Conservation (phyloP, 2,797 vertebrate species). For the Notolabrus celidotus region DNA sequence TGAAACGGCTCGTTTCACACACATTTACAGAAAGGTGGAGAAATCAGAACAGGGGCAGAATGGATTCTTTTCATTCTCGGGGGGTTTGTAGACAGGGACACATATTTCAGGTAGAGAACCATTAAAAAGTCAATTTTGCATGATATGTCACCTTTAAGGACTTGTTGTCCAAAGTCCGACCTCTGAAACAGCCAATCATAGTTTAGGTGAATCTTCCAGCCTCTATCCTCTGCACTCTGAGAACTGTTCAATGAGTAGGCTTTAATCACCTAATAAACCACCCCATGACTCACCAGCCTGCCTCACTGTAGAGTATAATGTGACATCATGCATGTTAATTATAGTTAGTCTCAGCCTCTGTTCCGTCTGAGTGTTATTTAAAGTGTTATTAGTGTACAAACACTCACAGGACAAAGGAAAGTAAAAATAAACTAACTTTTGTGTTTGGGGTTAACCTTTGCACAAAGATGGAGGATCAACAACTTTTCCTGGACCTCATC, state of each 20-base stretch:
- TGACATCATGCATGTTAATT: slow-evolving; percentile 23
- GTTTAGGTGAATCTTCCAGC: no score
- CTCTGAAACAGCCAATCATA: no score
- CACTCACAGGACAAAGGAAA: neutral
- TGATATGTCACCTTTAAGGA: no score
- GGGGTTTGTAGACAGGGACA: no score
- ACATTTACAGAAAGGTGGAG: no score
- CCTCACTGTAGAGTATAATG: slow-evolving; percentile 20
- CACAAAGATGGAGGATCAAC: slow-evolving; percentile 30
- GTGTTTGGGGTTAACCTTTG: slow-evolving; percentile 32
- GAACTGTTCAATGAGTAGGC: slow-evolving; percentile 7
- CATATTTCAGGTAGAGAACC: no score
- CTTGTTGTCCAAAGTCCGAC: no score
- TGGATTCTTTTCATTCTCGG: no score
- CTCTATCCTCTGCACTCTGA: neutral
- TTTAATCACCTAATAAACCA: slow-evolving; percentile 25
- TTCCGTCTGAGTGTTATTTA: neutral
- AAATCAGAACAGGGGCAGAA: no score
- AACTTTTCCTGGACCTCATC: slow-evolving; percentile 54
- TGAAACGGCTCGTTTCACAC: no score
- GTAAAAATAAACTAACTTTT: slow-evolving; percentile 20
- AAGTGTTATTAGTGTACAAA: slow-evolving; percentile 1
- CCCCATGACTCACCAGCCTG: slow-evolving; percentile 44
- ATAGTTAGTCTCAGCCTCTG: slow-evolving; percentile 1
- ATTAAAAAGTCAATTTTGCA: no score